Evolutionary conservation across 2,113 vertebrate species (phyloP).

Genomic region (Phylloscopus trochiloides): DNA sequence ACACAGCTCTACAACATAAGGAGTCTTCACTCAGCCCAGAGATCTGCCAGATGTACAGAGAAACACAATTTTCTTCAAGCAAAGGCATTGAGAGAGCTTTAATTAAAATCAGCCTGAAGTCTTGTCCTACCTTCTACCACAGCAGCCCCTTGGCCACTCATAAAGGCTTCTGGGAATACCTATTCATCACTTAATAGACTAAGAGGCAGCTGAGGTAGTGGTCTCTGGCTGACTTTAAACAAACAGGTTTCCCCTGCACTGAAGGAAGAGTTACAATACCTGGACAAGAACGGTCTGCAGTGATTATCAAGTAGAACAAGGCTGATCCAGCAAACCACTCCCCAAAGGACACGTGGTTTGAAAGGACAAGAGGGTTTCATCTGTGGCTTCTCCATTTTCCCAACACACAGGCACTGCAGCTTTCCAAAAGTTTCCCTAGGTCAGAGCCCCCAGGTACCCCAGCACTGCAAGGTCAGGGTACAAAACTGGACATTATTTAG

Average conservation of each 20-base stretch:
- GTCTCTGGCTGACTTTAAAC: neutral
- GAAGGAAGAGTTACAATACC: neutral
- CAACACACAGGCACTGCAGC: neutral
- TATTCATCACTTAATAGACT: slow-evolving; percentile 49
- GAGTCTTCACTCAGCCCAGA: neutral
- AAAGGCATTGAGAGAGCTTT: neutral
- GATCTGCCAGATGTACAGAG: neutral
- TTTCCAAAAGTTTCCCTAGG: neutral
- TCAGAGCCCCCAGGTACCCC: neutral
- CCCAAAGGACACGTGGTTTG: neutral
- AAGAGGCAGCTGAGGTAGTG: slow-evolving; percentile 41
- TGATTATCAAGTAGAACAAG: neutral
- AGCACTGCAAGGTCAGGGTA: rapidly evolving
- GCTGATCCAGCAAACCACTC: neutral
- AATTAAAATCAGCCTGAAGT: neutral
- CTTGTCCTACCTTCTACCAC: slow-evolving; percentile 45
- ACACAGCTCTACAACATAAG: neutral
- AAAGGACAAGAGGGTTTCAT: neutral
- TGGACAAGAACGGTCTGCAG: neutral
- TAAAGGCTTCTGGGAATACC: slow-evolving; percentile 59
- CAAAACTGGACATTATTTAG: neutral
- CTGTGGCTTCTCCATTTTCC: neutral
- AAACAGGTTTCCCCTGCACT: neutral
- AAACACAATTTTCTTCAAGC: neutral
- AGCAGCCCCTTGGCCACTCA: slow-evolving; percentile 60